phyloP scores from a whole-genome alignment of 1,140 invertebrate species.

The Streblospio benedicti region DNA sequence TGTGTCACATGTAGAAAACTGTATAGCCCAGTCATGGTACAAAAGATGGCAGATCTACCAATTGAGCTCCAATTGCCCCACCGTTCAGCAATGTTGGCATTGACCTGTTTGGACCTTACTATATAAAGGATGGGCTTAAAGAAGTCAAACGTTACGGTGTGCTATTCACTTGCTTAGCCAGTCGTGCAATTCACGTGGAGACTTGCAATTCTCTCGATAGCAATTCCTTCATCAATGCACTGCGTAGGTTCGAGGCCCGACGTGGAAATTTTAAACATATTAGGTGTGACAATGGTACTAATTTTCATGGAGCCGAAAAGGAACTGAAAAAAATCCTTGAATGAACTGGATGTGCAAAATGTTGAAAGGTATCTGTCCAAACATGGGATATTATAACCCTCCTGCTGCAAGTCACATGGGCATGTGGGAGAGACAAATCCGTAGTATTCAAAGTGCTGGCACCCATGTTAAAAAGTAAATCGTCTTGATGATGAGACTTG shows the following conservation, averaged over 20 bases:
- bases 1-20: not conserved
- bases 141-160: constrained; percentile 15
- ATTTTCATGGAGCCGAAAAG: constrained; percentile 34
- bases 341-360: too few relatives aligned
- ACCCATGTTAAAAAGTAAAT: not conserved
- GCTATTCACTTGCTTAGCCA: constrained; percentile 16
- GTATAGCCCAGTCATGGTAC: not conserved
- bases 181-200: constrained; percentile 32
- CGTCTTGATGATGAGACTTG: too few relatives aligned
- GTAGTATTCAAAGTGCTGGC: not conserved
- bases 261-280: constrained; percentile 31
- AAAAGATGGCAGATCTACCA: not conserved
- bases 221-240: constrained; percentile 35
- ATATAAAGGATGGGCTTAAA: not conserved
- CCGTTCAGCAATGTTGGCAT: not conserved
- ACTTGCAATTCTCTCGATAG: constrained; percentile 34
- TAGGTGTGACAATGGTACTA: constrained; percentile 41
- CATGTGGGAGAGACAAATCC: not conserved
- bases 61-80: not conserved
- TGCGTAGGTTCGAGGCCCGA: constrained; percentile 43
- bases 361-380: too few relatives aligned
- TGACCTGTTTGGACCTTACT: not conserved
- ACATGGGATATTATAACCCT: not conserved
- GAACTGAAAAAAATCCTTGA: constrained; percentile 7
- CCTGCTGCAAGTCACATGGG: not conserved